These are phyloP conservation scores for Cynaeus angustus DNA, from an alignment of 2,888 invertebrate genomes.

Conservation along the genomic window DNA sequence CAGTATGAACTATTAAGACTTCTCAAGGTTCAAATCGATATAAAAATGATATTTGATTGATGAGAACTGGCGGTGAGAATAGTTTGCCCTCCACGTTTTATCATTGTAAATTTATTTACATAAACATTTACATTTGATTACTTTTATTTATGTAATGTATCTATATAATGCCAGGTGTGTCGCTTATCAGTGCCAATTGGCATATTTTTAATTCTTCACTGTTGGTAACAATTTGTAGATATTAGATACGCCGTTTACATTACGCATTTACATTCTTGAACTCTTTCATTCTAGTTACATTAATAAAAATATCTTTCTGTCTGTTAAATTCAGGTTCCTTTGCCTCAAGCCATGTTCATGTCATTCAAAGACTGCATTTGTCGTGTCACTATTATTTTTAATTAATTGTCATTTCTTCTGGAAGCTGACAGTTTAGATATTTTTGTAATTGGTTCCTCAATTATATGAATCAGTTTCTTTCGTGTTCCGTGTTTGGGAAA, in stretches of 20 bases:
- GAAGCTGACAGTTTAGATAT: constrained; percentile 21
- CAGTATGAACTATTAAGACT: constrained; percentile 23
- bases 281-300: neutral
- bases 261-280: neutral
- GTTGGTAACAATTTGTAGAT: neutral
- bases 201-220: neutral
- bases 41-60: constrained; percentile 36
- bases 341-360: constrained; percentile 15
- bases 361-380: constrained; percentile 10
- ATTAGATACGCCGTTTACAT: neutral
- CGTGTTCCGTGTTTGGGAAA: constrained; percentile 35
- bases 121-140: neutral
- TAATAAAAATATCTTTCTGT: no score
- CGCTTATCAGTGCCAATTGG: neutral
- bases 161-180: neutral
- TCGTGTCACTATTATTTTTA: constrained; percentile 21
- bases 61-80: constrained; percentile 14
- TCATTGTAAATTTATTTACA: constrained; percentile 33
- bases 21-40: constrained; percentile 36
- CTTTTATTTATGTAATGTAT: neutral
- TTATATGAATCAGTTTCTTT: constrained; percentile 15
- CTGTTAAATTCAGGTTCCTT: constrained; percentile 22
- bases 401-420: constrained; percentile 36
- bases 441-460: constrained; percentile 26
- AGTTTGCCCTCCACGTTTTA: constrained; percentile 18